Evolutionary conservation across 1,140 invertebrate genomes (phyloP), one percentile per base, ranked within the genome.

Genomic region (Bathynomus jamesi): DNA sequence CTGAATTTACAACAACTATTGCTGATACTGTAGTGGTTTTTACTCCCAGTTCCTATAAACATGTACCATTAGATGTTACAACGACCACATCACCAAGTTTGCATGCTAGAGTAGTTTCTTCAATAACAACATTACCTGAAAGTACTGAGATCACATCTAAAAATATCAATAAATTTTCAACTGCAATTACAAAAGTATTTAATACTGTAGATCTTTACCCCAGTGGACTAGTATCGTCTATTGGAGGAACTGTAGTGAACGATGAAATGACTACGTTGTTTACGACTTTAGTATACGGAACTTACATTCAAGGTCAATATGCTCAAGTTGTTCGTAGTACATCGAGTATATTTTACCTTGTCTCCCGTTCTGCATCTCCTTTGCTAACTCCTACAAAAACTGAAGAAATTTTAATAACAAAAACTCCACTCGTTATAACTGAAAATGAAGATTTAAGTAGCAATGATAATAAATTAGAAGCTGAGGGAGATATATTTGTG

Each of bases 1-100:
- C 92, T 24, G 92, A 95, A 81, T 96, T 95, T 79, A 94, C 91
- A 0, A 95, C 93, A 0, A 89, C 91, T 3, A 92, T 95, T 28
- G 93, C 92, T 60, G 91, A 94, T 73, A 95, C 92, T n/a, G 77
- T 82, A 60, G 79, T 82, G 29, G 77, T 83, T 63, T 83, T 83
- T 63, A 78, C 78, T 13, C 81, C 81, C 0, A 76, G 75, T 29
- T 70, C 77, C 31, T 64, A 70, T 5, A 53, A 3, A 21, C 70
- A 65, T 30, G 66, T n/a, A 21, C 67, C 31, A 67, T 75, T 28
- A 67, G 73, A 25, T 77, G 75, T 63, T 78, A n/a, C n/a, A n/a
- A 71, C 67, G 28, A 60, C 70, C n/a, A 28, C 70, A 8, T 76
- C 70, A 17, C 67, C 70, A 17, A 64, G 53, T 27, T 65, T 74